Percentiles rank a stretch among this genome's conserved stretches.
phyloP scores from a whole-genome alignment of 2,888 invertebrate genomes.

The Synanthedon myopaeformis region DNA sequence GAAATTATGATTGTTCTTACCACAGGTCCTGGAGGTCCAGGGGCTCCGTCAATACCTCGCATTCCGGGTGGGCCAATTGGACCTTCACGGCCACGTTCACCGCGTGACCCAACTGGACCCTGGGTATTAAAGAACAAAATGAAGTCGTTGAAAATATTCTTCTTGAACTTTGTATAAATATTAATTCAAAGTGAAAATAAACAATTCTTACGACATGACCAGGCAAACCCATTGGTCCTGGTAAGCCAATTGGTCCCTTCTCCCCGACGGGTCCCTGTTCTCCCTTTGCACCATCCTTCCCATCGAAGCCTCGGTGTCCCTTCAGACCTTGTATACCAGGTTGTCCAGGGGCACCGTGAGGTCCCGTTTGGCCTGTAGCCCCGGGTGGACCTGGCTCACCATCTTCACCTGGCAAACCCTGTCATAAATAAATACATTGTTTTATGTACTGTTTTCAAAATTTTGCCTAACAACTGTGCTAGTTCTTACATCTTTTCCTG shows the following conservation, averaged over 20 bases:
- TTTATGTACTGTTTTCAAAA: neutral
- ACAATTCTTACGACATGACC: constrained; percentile 72
- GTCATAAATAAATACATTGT: neutral
- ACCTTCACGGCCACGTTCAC: constrained; percentile 88
- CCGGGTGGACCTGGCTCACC: constrained; percentile 84
- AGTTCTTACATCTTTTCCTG: constrained; percentile 82
- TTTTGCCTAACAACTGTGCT: neutral
- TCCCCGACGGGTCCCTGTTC: constrained; percentile 82
- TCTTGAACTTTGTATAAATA: neutral
- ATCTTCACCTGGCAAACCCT: constrained; percentile 84
- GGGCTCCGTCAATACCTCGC: constrained; percentile 82
- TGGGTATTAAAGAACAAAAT: constrained; percentile 25
- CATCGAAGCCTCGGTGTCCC: constrained; percentile 85
- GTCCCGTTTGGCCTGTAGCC: constrained; percentile 77
- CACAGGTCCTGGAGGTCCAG: constrained; percentile 81
- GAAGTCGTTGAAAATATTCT: neutral
- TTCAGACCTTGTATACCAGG: constrained; percentile 86
- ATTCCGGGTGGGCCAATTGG: constrained; percentile 81
- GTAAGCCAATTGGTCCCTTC: constrained; percentile 77
- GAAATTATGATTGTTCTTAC: constrained; percentile 49
- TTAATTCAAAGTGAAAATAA: neutral
- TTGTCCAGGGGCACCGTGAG: constrained; percentile 78
- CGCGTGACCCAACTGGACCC: constrained; percentile 84
- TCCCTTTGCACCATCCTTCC: constrained; percentile 84
- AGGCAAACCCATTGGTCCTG: constrained; percentile 77